Conservation (phyloP, 2,113 vertebrate species). For the Microcebus griseorufus region DNA sequence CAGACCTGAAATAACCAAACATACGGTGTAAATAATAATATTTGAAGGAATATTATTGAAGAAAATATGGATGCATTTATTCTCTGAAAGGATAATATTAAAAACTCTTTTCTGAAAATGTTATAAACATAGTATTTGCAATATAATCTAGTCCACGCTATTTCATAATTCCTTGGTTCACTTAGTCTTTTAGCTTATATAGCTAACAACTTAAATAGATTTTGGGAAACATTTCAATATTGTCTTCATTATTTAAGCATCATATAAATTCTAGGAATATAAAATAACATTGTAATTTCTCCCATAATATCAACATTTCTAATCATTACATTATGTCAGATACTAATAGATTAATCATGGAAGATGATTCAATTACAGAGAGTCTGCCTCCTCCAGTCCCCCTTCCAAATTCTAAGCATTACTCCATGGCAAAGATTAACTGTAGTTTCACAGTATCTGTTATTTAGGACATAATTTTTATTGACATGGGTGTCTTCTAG, state of each 20-base stretch:
- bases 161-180: conserved; percentile 21
- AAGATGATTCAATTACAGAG: neutral
- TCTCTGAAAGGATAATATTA: neutral
- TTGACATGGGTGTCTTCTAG: neutral
- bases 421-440: neutral
- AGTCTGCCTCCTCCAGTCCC: neutral
- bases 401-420: neutral
- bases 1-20: conserved; percentile 91
- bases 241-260: conserved; percentile 3
- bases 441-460: neutral
- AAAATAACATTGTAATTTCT: conserved; percentile 29
- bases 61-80: neutral
- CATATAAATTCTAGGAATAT: conserved; percentile 23
- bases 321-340: neutral
- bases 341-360: neutral
- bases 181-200: conserved; percentile 17
- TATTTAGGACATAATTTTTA: neutral
- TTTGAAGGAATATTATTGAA: neutral
- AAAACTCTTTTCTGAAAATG: neutral
- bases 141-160: neutral
- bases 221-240: conserved; percentile 7
- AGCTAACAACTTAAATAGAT: conserved; percentile 1
- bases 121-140: neutral
- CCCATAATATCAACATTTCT: neutral
- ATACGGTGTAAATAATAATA: conserved; percentile 28